Conservation (phyloP, 2,797 vertebrate species). For the Pantherophis vulpinus region DNA sequence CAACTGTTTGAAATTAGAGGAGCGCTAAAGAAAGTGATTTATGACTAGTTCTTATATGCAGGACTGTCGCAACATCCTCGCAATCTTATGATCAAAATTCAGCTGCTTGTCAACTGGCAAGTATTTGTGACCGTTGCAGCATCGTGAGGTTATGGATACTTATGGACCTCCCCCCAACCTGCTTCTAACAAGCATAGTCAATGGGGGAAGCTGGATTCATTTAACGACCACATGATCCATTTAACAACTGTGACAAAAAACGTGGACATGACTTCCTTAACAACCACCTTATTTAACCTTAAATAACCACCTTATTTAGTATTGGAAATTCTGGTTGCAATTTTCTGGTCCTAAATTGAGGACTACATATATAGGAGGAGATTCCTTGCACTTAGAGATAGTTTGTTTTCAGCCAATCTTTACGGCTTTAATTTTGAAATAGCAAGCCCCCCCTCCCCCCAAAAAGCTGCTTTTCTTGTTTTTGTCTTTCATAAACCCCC, state of each 20-base stretch:
- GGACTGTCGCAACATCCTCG: too few relatives aligned
- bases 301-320: neutral
- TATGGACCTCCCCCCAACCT: neutral
- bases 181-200: neutral
- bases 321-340: neutral
- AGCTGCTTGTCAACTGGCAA: too few relatives aligned
- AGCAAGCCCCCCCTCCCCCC: neutral
- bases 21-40: too few relatives aligned
- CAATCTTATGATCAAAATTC: too few relatives aligned
- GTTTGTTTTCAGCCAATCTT: neutral
- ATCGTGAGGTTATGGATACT: too few relatives aligned
- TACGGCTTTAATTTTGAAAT: neutral
- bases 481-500: neutral
- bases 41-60: too few relatives aligned
- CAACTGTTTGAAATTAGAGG: too few relatives aligned
- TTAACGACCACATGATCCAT: too few relatives aligned
- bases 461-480: neutral
- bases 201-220: too few relatives aligned
- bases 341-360: neutral
- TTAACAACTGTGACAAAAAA: neutral
- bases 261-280: neutral
- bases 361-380: neutral
- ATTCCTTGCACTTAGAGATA: neutral
- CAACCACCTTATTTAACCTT: neutral
- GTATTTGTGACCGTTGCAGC: too few relatives aligned